phyloP scores from a whole-genome alignment of 1,140 invertebrate genomes.

The Pogonomyrmex barbatus region DNA sequence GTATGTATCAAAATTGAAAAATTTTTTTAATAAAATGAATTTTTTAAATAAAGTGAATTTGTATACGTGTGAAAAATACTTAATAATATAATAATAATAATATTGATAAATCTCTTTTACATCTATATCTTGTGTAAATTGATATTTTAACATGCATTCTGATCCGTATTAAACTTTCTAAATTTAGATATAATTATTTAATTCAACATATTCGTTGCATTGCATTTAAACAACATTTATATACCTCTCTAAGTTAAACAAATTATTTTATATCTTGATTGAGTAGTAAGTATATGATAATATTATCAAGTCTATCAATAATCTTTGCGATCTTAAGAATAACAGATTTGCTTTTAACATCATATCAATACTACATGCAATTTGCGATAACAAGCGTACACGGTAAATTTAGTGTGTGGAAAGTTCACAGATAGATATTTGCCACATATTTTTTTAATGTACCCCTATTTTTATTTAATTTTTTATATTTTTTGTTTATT shows the following conservation, averaged over 20 bases:
- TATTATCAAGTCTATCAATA: constrained; percentile 18
- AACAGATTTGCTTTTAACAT: neutral
- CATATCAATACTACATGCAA: constrained; percentile 7
- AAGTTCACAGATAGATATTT: neutral
- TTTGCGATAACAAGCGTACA: constrained; percentile 17
- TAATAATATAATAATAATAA: neutral
- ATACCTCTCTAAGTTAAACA: neutral
- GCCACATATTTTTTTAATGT: neutral
- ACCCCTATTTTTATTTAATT: too few species aligned
- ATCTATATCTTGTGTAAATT: neutral
- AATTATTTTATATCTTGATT: neutral
- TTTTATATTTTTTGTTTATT: neutral
- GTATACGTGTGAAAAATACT: neutral
- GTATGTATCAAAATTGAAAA: neutral
- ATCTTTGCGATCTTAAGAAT: neutral
- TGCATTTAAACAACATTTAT: neutral
- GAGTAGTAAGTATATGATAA: constrained; percentile 9
- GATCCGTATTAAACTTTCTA: neutral
- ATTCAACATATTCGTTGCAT: neutral
- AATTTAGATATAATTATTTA: neutral
- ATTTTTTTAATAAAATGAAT: neutral
- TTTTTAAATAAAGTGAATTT: neutral
- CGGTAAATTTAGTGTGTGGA: neutral
- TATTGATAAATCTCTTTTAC: neutral
- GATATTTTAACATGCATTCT: neutral